These are phyloP conservation scores for Cyprinodon tularosa DNA, from an alignment of 2,113 vertebrate species.

Conservation along the genomic window DNA sequence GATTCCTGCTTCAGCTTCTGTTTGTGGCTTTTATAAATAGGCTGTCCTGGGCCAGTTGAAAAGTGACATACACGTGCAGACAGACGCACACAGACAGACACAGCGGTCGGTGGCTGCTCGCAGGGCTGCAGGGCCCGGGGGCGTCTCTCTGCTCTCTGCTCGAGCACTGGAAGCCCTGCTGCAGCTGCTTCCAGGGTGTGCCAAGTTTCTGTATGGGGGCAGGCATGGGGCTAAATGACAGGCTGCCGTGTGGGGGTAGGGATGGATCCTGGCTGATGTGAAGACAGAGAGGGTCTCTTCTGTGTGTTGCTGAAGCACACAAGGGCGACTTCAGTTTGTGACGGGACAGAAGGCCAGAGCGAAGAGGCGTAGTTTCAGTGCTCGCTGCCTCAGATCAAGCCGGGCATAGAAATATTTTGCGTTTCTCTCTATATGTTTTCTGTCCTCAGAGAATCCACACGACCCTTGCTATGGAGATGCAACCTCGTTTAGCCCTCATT, in stretches of 20 bases:
- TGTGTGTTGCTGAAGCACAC: slow-evolving; percentile 59
- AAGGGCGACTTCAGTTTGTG: slow-evolving; percentile 71
- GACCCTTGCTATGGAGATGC: slow-evolving; percentile 68
- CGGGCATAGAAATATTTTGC: slow-evolving; percentile 47
- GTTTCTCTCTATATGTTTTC: slow-evolving; percentile 15
- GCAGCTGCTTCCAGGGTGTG: slow-evolving; percentile 82
- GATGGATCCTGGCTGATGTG: slow-evolving; percentile 64
- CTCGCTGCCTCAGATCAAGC: slow-evolving; percentile 46
- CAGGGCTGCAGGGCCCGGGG: slow-evolving; percentile 68
- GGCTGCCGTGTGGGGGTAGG: slow-evolving; percentile 62
- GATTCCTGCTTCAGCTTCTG: slow-evolving; percentile 28
- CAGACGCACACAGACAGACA: slow-evolving; percentile 24
- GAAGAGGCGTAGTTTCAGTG: slow-evolving; percentile 41
- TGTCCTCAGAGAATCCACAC: slow-evolving; percentile 58
- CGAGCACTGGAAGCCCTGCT: slow-evolving; percentile 69
- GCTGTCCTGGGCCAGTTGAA: slow-evolving; percentile 39
- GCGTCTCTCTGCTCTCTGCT: slow-evolving; percentile 64
- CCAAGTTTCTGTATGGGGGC: slow-evolving; percentile 79
- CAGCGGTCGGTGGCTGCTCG: slow-evolving; percentile 60
- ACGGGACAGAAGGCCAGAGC: slow-evolving; percentile 63
- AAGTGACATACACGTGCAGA: slow-evolving; percentile 51
- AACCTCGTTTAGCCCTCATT: slow-evolving; percentile 81
- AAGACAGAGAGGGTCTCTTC: slow-evolving; percentile 77
- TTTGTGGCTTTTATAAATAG: slow-evolving; percentile 43
- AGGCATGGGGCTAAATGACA: slow-evolving; percentile 62